Evolutionary conservation across 2,113 vertebrate species (phyloP), one percentile per base, ranked within the genome.

Genomic region (Colinus virginianus): DNA sequence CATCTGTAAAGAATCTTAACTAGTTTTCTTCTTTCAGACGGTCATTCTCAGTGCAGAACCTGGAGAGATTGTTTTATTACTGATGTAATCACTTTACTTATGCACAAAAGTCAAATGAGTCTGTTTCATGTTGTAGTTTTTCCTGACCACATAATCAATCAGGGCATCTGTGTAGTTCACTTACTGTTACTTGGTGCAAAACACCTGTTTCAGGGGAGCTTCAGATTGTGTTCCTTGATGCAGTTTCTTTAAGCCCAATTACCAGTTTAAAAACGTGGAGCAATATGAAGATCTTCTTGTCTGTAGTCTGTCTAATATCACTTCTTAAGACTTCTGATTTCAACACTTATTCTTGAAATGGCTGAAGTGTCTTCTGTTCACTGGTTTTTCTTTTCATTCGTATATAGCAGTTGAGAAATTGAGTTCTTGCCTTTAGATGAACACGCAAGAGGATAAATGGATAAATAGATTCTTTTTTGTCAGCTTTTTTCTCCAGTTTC

Each of bases 341-440:
- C 21, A 42, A 20, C 69, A 21, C 6, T 63, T 18, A 46, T 7
- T 28, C 13, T 28, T 19, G 36, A 62, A 93, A 58, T 48, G n/a
- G 42, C 28, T 11, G 32, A 70, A 86, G 66, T 80, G 9, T 28
- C 15, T 63, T 72, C 46, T 80, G 13, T 86, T 45, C 40, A 9
- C 34, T 58, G 26, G 20, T 62, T 45, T 38, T 87, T 84, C 7
- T 30, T 75, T 92, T 92, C 28, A 32, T 78, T 88, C 56, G 80
- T 58, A 68, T 21, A 36, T 42, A 42, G 38, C 28, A 74, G 21
- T 45, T 67, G 46, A 81, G 61, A 81, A 34, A 20, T 63, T 7
- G 2, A 28, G 28, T 53, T 71, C 51, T 68, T 88, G 61, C 19
- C 34, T 53, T 75, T 81, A 17, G 18, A 61, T 74, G 30, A 43